These are phyloP conservation scores for Varanus komodoensis DNA, from an alignment of 2,113 vertebrate genomes.

Conservation along the genomic window DNA sequence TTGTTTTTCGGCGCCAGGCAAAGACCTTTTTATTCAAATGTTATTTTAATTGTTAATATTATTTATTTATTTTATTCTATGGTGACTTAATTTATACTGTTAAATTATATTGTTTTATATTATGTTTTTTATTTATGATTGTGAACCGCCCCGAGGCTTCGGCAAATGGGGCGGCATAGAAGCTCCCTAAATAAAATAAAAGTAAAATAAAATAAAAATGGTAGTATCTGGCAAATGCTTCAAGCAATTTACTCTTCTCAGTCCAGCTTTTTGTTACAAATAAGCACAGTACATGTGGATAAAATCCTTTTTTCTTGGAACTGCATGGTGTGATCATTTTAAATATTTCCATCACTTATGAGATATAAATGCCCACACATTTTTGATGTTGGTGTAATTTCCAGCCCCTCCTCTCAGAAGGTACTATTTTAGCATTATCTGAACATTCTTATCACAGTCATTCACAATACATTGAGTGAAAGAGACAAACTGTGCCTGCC, in stretches of 20 bases:
- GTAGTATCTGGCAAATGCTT: not conserved
- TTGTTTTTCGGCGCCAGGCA: no score
- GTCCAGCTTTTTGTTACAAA: not conserved
- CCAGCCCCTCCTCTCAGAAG: not conserved
- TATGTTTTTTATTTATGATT: no score
- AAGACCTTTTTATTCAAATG: no score
- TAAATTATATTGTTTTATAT: no score
- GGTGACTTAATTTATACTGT: no score
- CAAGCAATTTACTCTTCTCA: not conserved
- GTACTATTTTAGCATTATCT: not conserved
- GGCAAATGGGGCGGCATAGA: no score
- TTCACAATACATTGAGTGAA: not conserved
- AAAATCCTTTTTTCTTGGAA: constrained; percentile 35
- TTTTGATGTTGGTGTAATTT: not conserved
- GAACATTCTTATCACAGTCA: not conserved
- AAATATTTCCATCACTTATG: accelerated
- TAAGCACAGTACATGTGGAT: constrained; percentile 27
- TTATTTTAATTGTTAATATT: no score
- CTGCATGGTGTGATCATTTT: constrained; percentile 16
- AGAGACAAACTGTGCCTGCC: not conserved
- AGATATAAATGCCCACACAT: not conserved
- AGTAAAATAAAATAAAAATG: no score
- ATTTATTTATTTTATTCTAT: no score
- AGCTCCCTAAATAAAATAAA: no score
- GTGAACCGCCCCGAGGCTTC: no score